These are phyloP conservation scores for Heliothis peltigera DNA, from an alignment of 2,888 invertebrate genomes.

Conservation along the genomic window DNA sequence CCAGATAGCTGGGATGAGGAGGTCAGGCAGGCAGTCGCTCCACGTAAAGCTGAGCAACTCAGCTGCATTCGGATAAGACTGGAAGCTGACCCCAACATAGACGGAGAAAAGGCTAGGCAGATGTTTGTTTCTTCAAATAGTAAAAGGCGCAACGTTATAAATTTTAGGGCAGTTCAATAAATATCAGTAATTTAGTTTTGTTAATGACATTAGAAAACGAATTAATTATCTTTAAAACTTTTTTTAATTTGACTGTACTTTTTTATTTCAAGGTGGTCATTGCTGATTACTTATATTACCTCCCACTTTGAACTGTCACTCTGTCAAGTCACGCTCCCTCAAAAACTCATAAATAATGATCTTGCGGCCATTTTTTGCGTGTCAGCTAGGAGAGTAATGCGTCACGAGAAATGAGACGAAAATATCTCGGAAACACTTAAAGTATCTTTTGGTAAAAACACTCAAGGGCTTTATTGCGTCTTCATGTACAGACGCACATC, in stretches of 20 bases:
- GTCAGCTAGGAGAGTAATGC: conserved; percentile 22
- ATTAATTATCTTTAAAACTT: neutral
- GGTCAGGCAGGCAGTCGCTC: too few relatives aligned
- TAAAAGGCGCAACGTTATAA: too few relatives aligned
- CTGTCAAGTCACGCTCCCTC: conserved; percentile 26
- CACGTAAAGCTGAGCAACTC: too few relatives aligned
- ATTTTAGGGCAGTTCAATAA: too few relatives aligned
- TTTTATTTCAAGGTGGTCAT: neutral
- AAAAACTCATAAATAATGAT: conserved; percentile 57
- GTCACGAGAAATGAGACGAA: conserved; percentile 48
- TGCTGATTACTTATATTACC: neutral
- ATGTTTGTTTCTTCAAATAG: too few relatives aligned
- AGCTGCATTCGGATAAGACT: too few relatives aligned
- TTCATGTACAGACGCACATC: too few relatives aligned
- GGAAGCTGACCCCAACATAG: too few relatives aligned
- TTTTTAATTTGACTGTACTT: neutral
- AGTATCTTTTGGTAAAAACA: neutral
- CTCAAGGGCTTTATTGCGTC: neutral
- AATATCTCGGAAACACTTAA: conserved; percentile 10
- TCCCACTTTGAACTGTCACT: conserved; percentile 21
- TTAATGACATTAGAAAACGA: neutral
- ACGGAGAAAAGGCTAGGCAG: too few relatives aligned
- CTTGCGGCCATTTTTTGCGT: conserved; percentile 50
- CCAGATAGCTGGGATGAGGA: too few relatives aligned
- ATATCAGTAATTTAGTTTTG: neutral